A percentile compares a stretch with the other conserved stretches of the same genome.
These are phyloP conservation scores for Drosophila sturtevanti DNA, from an alignment of 1,140 invertebrate genomes.

Conservation along the genomic window DNA sequence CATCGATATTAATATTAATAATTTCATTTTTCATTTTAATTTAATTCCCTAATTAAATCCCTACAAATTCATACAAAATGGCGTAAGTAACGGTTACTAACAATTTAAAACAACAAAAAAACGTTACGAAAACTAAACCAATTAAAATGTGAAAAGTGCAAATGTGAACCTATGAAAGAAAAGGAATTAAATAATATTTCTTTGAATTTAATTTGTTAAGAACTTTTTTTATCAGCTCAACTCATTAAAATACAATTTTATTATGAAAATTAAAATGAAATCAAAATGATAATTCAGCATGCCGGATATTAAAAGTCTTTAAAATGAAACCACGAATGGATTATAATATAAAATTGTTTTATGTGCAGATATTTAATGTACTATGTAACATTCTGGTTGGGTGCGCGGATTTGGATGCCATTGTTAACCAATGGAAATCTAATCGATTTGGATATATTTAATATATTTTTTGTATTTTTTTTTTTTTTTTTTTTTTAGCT, in stretches of 20 bases:
- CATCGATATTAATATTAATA: not conserved
- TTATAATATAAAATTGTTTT: slow-evolving; percentile 15
- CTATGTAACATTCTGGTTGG: slow-evolving; percentile 38
- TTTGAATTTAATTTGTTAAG: no score
- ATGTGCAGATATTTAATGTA: slow-evolving; percentile 29
- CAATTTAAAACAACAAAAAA: not conserved
- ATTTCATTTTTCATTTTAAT: slow-evolving; percentile 7
- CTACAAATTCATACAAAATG: slow-evolving; percentile 37
- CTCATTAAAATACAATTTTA: no score
- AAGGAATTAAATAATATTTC: no score
- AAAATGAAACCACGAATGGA: not conserved
- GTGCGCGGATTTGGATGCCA: slow-evolving; percentile 18
- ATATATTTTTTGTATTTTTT: no score
- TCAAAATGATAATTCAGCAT: not conserved
- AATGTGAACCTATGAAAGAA: not conserved
- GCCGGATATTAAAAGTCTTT: not conserved
- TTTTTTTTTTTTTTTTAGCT: not conserved
- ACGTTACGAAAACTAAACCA: not conserved
- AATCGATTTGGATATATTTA: no score
- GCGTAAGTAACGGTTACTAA: slow-evolving; percentile 40
- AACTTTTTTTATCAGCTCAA: no score
- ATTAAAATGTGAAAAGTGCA: not conserved
- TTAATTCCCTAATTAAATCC: slow-evolving; percentile 14
- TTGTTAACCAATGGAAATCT: not conserved
- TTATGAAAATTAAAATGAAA: no score